Evolutionary conservation across 1,140 invertebrate genomes (phyloP).

Genomic region (Caenorhabditis latens): DNA sequence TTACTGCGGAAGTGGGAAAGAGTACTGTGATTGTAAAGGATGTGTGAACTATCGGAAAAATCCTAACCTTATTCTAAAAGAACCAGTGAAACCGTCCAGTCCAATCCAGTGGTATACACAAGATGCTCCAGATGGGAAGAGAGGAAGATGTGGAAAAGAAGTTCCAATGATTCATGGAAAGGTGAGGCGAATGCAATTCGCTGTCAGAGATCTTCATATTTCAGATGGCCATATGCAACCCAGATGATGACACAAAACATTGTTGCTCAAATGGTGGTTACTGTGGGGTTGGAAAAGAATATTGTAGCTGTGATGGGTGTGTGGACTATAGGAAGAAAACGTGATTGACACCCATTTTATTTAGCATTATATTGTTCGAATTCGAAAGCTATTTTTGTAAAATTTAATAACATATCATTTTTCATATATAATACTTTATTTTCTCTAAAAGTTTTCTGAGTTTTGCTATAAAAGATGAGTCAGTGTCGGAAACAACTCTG

Average conservation of each 20-base stretch:
- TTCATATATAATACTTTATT: too few relatives aligned
- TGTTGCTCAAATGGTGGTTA: slow-evolving; percentile 70
- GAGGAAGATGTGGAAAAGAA: slow-evolving; percentile 68
- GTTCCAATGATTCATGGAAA: slow-evolving; percentile 62
- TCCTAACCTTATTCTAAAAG: slow-evolving; percentile 68
- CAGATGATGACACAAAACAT: slow-evolving; percentile 64
- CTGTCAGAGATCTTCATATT: background rate
- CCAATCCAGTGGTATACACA: slow-evolving; percentile 66
- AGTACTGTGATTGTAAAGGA: slow-evolving; percentile 68
- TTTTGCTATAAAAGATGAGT: too few relatives aligned
- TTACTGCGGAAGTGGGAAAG: slow-evolving; percentile 67
- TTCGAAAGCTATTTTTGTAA: too few relatives aligned
- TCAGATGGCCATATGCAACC: slow-evolving; percentile 66
- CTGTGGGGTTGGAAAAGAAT: slow-evolving; percentile 64
- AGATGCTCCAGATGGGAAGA: slow-evolving; percentile 66
- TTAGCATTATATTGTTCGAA: too few relatives aligned
- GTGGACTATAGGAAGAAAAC: slow-evolving; percentile 64
- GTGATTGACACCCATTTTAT: too few relatives aligned
- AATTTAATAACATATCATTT: too few relatives aligned
- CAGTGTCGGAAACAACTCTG: too few relatives aligned
- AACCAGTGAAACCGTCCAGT: slow-evolving; percentile 66
- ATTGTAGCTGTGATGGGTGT: slow-evolving; percentile 68
- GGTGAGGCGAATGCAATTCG: background rate
- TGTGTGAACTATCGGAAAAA: slow-evolving; percentile 65
- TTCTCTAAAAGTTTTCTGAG: too few relatives aligned